Percentiles rank a stretch among this genome's conserved stretches.
These are phyloP conservation scores for Anguilla pacifica DNA, from an alignment of 2,797 vertebrate species.

Conservation along the genomic window DNA sequence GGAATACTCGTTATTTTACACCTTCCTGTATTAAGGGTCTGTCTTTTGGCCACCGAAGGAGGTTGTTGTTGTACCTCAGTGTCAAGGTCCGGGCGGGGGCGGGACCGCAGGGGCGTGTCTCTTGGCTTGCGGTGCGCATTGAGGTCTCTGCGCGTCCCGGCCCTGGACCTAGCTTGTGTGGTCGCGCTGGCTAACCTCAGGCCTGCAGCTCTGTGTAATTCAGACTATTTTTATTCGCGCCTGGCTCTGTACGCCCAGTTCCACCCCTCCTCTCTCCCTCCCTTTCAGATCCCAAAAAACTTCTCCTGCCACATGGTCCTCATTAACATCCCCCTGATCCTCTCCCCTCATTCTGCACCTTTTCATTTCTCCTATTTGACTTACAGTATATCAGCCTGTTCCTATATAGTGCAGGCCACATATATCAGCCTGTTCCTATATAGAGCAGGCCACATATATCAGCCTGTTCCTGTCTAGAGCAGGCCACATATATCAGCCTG, in stretches of 20 bases:
- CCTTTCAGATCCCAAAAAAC: conserved; percentile 11
- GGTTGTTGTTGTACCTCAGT: neutral
- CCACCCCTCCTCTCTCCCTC: conserved; percentile 13
- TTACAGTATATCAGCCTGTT: no score
- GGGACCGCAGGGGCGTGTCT: neutral
- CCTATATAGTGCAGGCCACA: no score
- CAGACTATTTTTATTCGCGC: conserved; percentile 34
- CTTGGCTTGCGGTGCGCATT: neutral
- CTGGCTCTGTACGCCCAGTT: conserved; percentile 43
- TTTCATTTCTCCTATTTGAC: neutral
- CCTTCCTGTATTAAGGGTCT: neutral
- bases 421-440: neutral
- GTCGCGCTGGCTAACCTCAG: conserved; percentile 20
- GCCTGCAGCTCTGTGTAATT: conserved; percentile 26
- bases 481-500: neutral
- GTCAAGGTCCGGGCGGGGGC: neutral
- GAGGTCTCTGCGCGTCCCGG: neutral
- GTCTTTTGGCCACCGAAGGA: neutral
- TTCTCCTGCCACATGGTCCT: conserved; percentile 43
- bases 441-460: neutral
- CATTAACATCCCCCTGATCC: conserved; percentile 33
- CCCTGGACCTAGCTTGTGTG: neutral
- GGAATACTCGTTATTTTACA: neutral
- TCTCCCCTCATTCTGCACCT: neutral
- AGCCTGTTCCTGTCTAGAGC: neutral